Evolutionary conservation across 1,140 invertebrate genomes (phyloP), one percentile per base, ranked within the genome.

Genomic region (Diabrotica undecimpunctata): DNA sequence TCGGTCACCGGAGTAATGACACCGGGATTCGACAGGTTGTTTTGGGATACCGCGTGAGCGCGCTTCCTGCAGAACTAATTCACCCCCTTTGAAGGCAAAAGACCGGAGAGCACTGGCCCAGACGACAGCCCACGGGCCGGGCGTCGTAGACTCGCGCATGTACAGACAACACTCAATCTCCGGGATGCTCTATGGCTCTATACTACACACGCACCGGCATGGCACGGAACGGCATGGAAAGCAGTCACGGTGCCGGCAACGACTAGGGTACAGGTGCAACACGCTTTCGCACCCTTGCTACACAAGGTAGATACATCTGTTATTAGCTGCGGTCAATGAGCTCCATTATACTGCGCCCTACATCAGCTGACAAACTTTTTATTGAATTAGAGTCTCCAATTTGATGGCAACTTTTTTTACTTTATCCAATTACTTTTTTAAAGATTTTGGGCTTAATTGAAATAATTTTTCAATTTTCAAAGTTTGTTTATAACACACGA

Each of bases 41-140:
- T 60, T 35, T 36, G 51, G 56, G n/a, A 46, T 61, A 6, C n/a
- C 64, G 50, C 60, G 64, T 60, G 64, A 39, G 6, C 39, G 53
- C 12, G 5, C 54, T 14, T 25, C 11, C 7, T 13, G 39, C 50
- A 54, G 36, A n/a, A 41, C 13, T 6, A 46, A 54, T 46, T 46
- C 41, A 64, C 13, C 35, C 54, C 62, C 59, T 63, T 57, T 61
- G 53, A 63, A 37, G 35, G 35, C 50, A 59, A 62, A 53, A 54
- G 53, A 65, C 66, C 63, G 63, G 63, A 65, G 66, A 68, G 66
- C 66, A 68, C 66, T 68, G 66, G 66, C 66, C 66, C 64, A 65
- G 59, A 52, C 59, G 41, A 25, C 50, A 35, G 62, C 54, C 38
- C 25, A 37, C 38, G 55, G 63, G 64, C 63, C 66, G 66, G 63